Percentiles rank a stretch among this genome's conserved stretches.
These are phyloP conservation scores for Formica exsecta DNA, from an alignment of 1,140 invertebrate species.

Conservation along the genomic window DNA sequence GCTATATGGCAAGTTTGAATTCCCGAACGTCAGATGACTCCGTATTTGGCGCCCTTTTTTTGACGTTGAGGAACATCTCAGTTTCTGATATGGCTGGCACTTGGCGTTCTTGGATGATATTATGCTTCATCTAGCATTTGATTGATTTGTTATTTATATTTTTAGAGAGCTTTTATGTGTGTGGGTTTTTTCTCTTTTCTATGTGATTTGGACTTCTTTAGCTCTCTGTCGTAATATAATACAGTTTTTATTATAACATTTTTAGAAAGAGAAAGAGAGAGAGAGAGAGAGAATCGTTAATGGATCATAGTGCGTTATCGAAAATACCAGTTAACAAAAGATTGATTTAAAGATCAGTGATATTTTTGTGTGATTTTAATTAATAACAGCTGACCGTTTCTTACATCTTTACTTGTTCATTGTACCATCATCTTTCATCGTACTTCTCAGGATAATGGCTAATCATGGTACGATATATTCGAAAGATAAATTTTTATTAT, in stretches of 20 bases:
- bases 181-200: neutral
- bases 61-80: neutral
- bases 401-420: neutral
- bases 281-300: neutral
- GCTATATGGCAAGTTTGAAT: no score
- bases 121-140: constrained; percentile 19
- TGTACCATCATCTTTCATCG: neutral
- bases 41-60: constrained; percentile 29
- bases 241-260: neutral
- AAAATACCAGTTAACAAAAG: neutral
- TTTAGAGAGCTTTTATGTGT: neutral
- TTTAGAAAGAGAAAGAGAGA: no score
- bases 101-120: constrained; percentile 35
- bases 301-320: neutral
- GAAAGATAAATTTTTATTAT: neutral
- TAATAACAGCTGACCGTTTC: neutral
- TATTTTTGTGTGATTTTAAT: neutral
- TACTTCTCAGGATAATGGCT: constrained; percentile 29
- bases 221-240: neutral
- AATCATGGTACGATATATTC: constrained; percentile 44
- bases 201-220: constrained; percentile 11
- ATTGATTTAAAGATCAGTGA: neutral
- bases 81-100: neutral
- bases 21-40: constrained; percentile 3
- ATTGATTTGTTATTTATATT: constrained; percentile 61